phyloP scores from a whole-genome alignment of 2,797 vertebrate species.

The Buceros bicornis region DNA sequence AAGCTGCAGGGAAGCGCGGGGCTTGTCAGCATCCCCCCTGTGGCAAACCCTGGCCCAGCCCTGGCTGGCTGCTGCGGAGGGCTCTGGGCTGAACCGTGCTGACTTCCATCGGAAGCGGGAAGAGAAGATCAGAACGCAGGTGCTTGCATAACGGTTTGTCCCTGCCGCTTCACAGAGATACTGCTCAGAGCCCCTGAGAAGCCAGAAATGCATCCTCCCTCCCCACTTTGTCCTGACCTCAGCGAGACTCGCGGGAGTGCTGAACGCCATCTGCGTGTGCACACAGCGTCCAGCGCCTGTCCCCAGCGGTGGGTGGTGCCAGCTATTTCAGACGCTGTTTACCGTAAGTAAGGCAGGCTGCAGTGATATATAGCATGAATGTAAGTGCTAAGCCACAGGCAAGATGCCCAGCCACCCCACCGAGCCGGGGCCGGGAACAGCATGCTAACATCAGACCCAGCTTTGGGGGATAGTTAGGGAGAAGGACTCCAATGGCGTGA shows the following conservation, averaged over 20 bases:
- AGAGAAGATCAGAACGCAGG: neutral
- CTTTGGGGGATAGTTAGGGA: neutral
- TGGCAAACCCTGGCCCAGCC: neutral
- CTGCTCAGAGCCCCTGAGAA: neutral
- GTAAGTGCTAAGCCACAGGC: neutral
- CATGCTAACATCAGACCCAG: neutral
- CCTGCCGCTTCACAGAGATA: neutral
- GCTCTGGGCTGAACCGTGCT: neutral
- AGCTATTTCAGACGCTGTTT: neutral
- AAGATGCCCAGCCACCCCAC: neutral
- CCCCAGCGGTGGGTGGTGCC: neutral
- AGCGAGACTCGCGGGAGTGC: rapidly evolving
- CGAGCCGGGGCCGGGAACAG: neutral
- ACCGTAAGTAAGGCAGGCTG: neutral
- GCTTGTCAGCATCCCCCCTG: rapidly evolving
- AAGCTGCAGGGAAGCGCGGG: neutral
- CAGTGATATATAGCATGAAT: neutral
- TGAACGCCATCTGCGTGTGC: rapidly evolving
- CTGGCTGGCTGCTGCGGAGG: neutral
- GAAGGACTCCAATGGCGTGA: neutral
- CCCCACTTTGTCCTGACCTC: neutral
- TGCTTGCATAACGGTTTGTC: neutral
- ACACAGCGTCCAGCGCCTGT: neutral
- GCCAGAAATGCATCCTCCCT: neutral
- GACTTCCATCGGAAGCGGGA: neutral